Evolutionary conservation across 2,888 invertebrate genomes (phyloP).

Genomic region (Sarcophaga carnaria): DNA sequence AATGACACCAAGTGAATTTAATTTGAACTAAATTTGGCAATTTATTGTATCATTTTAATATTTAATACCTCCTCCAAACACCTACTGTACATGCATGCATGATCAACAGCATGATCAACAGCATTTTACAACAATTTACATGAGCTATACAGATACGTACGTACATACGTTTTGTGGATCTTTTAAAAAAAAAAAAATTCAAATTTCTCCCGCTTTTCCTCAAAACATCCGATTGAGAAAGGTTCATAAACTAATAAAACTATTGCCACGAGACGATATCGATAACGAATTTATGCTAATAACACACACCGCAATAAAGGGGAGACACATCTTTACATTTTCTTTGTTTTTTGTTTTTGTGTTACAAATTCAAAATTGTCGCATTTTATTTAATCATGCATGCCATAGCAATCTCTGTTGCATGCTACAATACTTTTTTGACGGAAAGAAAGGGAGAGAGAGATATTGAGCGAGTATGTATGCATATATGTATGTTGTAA

Average conservation of each 20-base stretch:
- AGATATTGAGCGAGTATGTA: too few species aligned
- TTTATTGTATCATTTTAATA: slow-evolving; percentile 29
- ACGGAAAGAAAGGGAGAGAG: too few species aligned
- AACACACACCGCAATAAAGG: not conserved
- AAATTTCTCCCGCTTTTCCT: slow-evolving; percentile 32
- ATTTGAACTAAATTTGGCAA: slow-evolving; percentile 38
- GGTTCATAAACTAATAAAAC: too few species aligned
- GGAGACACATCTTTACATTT: not conserved
- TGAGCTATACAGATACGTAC: not conserved
- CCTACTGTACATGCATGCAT: not conserved
- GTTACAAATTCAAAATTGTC: slow-evolving; percentile 17
- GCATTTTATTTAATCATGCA: slow-evolving; percentile 38
- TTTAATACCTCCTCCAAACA: not conserved
- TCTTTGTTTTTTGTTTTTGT: not conserved
- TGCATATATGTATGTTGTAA: not conserved
- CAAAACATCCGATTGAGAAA: not conserved
- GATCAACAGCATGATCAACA: not conserved
- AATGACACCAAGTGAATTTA: slow-evolving; percentile 15
- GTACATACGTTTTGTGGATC: too few species aligned
- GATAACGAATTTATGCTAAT: slow-evolving; percentile 36
- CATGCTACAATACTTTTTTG: not conserved
- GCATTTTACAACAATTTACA: not conserved
- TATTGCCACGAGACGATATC: too few species aligned
- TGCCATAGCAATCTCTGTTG: not conserved
- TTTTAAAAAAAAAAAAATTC: slow-evolving; percentile 31